Percentiles rank a stretch among this genome's conserved stretches.
Evolutionary conservation across 2,888 invertebrate genomes (phyloP).

Genomic region (Cephus pygmeus): DNA sequence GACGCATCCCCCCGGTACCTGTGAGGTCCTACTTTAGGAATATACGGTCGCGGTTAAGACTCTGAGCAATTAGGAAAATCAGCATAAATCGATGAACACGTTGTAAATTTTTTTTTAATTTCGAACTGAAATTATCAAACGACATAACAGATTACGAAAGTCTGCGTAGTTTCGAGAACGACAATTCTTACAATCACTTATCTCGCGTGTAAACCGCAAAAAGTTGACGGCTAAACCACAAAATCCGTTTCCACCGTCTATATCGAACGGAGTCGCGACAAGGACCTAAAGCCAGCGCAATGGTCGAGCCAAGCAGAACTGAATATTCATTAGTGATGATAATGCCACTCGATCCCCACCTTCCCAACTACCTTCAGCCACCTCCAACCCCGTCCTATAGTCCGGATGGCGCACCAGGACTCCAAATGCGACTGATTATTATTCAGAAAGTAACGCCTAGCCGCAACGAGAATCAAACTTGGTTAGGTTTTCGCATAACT

Average conservation of each 20-base stretch:
- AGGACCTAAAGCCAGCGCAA: slow-evolving; percentile 36
- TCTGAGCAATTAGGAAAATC: background rate
- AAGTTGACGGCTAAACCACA: background rate
- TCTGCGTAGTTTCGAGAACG: background rate
- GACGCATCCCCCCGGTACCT: slow-evolving; percentile 19
- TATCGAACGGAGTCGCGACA: background rate
- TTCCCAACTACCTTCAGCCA: slow-evolving; percentile 22
- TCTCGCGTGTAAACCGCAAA: background rate
- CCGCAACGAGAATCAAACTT: slow-evolving; percentile 42
- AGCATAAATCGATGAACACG: background rate
- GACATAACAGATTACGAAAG: background rate
- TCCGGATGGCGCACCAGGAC: slow-evolving; percentile 1
- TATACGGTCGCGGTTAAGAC: background rate
- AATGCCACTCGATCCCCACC: slow-evolving; percentile 47
- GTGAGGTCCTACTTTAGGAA: background rate
- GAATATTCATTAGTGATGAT: slow-evolving; percentile 60
- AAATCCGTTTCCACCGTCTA: background rate
- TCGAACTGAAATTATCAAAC: background rate
- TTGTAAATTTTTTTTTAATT: background rate
- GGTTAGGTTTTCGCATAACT: slow-evolving; percentile 42
- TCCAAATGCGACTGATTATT: slow-evolving; percentile 34
- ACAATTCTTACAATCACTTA: background rate
- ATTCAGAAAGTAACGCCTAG: slow-evolving; percentile 53
- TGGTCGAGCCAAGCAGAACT: slow-evolving; percentile 51
- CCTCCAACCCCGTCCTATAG: slow-evolving; percentile 24